These are phyloP conservation scores for Arizona elegans DNA, from an alignment of 2,113 vertebrate species.

Conservation along the genomic window DNA sequence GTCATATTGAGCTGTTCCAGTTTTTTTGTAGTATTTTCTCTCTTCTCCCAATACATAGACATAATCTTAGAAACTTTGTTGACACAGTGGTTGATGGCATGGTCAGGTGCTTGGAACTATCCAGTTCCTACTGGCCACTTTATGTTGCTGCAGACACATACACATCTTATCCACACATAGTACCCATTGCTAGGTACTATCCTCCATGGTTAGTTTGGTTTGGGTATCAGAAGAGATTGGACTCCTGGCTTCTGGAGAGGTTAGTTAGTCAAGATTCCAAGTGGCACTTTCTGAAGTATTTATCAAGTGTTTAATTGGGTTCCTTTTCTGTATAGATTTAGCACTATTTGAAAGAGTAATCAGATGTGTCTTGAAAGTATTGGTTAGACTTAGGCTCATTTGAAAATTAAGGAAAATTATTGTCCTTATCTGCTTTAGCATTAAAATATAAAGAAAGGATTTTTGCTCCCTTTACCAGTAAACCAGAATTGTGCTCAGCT, in stretches of 20 bases:
- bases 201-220: not conserved
- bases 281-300: not conserved
- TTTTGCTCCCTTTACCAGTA: not conserved
- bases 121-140: not conserved
- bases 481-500: not conserved
- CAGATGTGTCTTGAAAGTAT: not conserved
- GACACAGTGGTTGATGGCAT: not conserved
- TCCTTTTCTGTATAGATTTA: not conserved
- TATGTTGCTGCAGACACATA: not conserved
- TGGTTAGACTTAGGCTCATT: not conserved
- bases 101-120: not conserved
- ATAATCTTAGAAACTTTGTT: not conserved
- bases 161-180: no score
- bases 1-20: not conserved
- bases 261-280: not conserved
- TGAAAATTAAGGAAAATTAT: not conserved
- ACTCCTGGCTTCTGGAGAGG: not conserved
- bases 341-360: not conserved
- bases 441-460: no score
- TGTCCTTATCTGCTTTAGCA: no score
- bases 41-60: not conserved
- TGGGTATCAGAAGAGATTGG: not conserved
- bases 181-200: not conserved
- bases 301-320: not conserved
- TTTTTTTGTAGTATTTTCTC: not conserved